Conservation (phyloP, 1,140 invertebrate genomes). For the Drosophila chauvacae region DNA sequence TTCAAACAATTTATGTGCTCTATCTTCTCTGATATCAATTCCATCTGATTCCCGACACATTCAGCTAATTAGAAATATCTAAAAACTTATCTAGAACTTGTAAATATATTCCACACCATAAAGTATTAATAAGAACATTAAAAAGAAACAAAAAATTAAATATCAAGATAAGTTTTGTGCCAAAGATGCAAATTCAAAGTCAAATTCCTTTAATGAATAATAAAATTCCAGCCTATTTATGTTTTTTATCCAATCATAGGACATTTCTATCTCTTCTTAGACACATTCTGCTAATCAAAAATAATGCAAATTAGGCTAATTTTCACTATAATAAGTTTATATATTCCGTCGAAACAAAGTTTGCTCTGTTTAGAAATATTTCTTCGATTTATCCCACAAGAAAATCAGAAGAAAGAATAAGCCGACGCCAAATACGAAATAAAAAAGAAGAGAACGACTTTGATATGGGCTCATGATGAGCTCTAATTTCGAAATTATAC, state of each 20-base stretch:
- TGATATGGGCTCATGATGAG: conserved; percentile 76
- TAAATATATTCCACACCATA: conserved; percentile 6
- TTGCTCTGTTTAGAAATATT: background rate
- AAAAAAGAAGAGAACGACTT: conserved; percentile 36
- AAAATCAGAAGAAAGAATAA: conserved; percentile 24
- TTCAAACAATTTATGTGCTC: background rate
- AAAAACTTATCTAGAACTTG: conserved; percentile 1
- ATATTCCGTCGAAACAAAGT: conserved; percentile 1
- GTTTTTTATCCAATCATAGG: conserved; percentile 13
- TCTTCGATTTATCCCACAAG: conserved; percentile 17
- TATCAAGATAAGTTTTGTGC: background rate
- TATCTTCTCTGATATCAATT: background rate
- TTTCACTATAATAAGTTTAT: conserved; percentile 16
- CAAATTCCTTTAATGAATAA: conserved; percentile 16
- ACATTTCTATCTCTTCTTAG: conserved; percentile 12
- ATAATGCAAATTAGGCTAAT: conserved; percentile 46
- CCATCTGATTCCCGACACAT: background rate
- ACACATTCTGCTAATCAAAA: conserved; percentile 17
- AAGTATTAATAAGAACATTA: background rate
- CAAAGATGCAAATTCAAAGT: background rate
- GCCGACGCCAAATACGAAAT: conserved; percentile 33
- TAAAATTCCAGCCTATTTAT: conserved; percentile 9
- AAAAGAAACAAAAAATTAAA: background rate
- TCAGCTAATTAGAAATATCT: conserved; percentile 6
- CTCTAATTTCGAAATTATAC: conserved; percentile 82